phyloP scores from a whole-genome alignment of 2,888 invertebrate species.

The Dastarcus helophoroides region DNA sequence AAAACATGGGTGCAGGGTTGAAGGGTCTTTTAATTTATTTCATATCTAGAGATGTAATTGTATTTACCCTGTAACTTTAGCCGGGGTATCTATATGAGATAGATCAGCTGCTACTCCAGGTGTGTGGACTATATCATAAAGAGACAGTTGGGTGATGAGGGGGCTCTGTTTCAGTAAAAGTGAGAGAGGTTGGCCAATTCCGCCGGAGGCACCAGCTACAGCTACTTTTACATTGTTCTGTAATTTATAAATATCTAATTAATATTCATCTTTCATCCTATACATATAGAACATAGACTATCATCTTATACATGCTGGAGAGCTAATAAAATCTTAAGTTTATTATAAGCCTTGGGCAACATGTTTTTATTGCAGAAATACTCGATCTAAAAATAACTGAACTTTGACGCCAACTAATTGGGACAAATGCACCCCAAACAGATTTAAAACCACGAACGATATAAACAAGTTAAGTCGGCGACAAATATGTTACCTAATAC shows the following conservation, averaged over 20 bases:
- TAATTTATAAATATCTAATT: no score
- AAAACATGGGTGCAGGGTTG: neutral
- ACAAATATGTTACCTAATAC: no score
- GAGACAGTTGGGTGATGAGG: constrained; percentile 66
- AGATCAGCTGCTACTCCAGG: constrained; percentile 96
- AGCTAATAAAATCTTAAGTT: no score
- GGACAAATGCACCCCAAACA: no score
- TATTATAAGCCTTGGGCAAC: no score
- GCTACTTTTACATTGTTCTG: constrained; percentile 85
- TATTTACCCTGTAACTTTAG: constrained; percentile 55
- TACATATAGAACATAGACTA: no score
- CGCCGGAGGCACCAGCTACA: constrained; percentile 93
- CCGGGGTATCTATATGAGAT: constrained; percentile 88
- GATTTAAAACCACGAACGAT: no score
- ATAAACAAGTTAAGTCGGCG: no score
- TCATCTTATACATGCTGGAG: no score
- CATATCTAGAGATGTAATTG: neutral
- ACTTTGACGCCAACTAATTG: no score
- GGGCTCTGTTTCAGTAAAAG: constrained; percentile 85
- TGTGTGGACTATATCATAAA: constrained; percentile 92
- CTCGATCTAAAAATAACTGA: no score
- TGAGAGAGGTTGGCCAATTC: constrained; percentile 94
- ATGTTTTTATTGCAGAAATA: no score
- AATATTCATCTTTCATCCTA: constrained; percentile 1
- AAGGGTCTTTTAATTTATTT: neutral